A percentile compares a stretch with the other conserved stretches of the same genome.
Conservation (phyloP, 2,888 invertebrate species). For the Argyresthia albistria region DNA sequence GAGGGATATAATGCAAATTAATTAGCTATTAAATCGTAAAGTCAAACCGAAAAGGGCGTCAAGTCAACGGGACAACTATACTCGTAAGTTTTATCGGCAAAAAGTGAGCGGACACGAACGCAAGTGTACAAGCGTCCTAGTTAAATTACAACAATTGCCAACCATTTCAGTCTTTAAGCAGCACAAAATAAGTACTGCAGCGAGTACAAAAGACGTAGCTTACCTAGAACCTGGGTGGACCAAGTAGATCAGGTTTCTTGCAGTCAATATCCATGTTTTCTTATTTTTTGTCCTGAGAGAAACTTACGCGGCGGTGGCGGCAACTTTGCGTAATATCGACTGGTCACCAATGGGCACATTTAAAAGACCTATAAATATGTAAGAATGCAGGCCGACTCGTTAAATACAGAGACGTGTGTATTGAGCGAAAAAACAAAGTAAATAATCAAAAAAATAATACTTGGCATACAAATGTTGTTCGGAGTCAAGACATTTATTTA, state of each 20-base stretch:
- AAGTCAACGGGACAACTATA: neutral
- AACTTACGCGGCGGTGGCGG: neutral
- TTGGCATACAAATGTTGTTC: no score
- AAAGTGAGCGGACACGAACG: no score
- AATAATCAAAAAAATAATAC: no score
- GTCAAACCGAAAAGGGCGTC: neutral
- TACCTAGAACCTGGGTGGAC: neutral
- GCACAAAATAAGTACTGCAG: no score
- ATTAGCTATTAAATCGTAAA: neutral
- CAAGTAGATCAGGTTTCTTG: constrained; percentile 1
- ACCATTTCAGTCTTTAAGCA: no score
- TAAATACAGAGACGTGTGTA: neutral
- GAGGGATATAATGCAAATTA: neutral
- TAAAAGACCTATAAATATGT: neutral
- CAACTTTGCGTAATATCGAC: neutral
- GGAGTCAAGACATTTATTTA: no score
- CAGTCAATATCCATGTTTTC: neutral
- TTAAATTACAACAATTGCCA: no score
- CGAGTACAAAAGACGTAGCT: no score
- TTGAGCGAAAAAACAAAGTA: no score
- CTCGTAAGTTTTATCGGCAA: no score
- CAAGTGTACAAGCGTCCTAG: no score
- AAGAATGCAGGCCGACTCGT: neutral
- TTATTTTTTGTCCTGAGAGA: constrained; percentile 1
- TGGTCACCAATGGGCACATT: neutral